A percentile compares a stretch with the other conserved stretches of the same genome.
phyloP scores from a whole-genome alignment of 2,113 vertebrate genomes.

The Colistium nudipinnis region DNA sequence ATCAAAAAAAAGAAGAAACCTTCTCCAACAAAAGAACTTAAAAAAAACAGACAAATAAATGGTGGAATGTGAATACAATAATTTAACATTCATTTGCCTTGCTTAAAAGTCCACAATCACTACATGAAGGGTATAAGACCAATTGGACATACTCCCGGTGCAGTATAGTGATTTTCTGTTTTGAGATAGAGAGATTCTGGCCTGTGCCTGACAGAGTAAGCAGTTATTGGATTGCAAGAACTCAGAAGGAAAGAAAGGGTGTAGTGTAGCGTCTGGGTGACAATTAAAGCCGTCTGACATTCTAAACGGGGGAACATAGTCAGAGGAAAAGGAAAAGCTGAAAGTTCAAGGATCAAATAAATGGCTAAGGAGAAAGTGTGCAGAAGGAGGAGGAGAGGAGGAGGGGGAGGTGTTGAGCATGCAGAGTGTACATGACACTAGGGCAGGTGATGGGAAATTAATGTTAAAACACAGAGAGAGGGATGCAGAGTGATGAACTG shows the following conservation, averaged over 20 bases:
- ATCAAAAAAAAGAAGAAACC: slow-evolving; percentile 43
- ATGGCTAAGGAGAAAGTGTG: slow-evolving; percentile 22
- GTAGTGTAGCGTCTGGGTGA: background rate
- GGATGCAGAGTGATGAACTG: slow-evolving; percentile 40
- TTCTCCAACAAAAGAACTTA: slow-evolving; percentile 62
- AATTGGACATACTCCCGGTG: no score
- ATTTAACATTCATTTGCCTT: no score
- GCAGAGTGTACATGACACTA: slow-evolving; percentile 55
- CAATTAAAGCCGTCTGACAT: background rate
- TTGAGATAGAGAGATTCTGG: no score
- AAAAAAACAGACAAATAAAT: slow-evolving; percentile 31
- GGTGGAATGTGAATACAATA: slow-evolving; percentile 10
- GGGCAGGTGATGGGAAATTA: slow-evolving; percentile 66
- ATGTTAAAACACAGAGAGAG: slow-evolving; percentile 57
- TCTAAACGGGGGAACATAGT: background rate
- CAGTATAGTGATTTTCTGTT: no score
- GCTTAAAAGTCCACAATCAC: no score
- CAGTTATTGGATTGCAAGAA: no score
- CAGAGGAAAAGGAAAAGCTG: background rate
- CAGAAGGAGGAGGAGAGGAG: slow-evolving; percentile 23
- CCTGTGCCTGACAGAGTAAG: no score
- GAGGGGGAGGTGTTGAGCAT: slow-evolving; percentile 51
- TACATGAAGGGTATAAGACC: no score
- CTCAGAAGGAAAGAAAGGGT: background rate
- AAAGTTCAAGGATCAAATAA: background rate